phyloP scores from a whole-genome alignment of 2,113 vertebrate species.

The Alligator mississippiensis region DNA sequence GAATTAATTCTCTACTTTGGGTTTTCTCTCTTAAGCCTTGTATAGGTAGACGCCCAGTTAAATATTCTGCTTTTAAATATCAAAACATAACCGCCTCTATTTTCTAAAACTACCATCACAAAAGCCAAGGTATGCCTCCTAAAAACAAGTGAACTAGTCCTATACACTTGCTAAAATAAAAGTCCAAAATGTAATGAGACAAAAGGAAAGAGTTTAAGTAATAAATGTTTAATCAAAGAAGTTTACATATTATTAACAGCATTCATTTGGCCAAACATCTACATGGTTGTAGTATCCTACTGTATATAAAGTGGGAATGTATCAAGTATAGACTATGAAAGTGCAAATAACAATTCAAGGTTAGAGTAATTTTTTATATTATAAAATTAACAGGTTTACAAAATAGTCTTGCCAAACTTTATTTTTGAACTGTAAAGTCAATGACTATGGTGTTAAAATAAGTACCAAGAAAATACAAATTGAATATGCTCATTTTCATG shows the following conservation, averaged over 20 bases:
- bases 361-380: slow-evolving; percentile 93
- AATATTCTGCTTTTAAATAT: not conserved
- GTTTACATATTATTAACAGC: slow-evolving; percentile 89
- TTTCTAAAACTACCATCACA: not conserved
- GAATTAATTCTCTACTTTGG: not conserved
- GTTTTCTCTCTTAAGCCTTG: slow-evolving; percentile 24
- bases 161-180: slow-evolving; percentile 33
- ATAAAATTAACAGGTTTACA: slow-evolving; percentile 96
- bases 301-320: slow-evolving; percentile 99
- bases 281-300: slow-evolving; percentile 87
- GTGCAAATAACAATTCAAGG: slow-evolving; percentile 99
- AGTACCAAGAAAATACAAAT: slow-evolving; percentile 88
- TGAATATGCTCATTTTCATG: slow-evolving; percentile 82
- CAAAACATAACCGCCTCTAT: not conserved
- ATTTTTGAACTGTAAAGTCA: slow-evolving; percentile 83
- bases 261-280: slow-evolving; percentile 96
- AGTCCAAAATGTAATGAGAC: slow-evolving; percentile 70
- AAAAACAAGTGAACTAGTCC: slow-evolving; percentile 14
- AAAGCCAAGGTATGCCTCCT: not conserved
- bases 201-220: slow-evolving; percentile 82
- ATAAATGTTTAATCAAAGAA: slow-evolving; percentile 90
- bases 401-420: slow-evolving; percentile 91
- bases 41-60: not conserved
- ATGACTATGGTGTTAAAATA: slow-evolving; percentile 83
- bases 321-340: slow-evolving; percentile 99